A percentile compares a stretch with the other conserved stretches of the same genome.
phyloP scores from a whole-genome alignment of 2,113 vertebrate genomes.

The Chunga burmeisteri region DNA sequence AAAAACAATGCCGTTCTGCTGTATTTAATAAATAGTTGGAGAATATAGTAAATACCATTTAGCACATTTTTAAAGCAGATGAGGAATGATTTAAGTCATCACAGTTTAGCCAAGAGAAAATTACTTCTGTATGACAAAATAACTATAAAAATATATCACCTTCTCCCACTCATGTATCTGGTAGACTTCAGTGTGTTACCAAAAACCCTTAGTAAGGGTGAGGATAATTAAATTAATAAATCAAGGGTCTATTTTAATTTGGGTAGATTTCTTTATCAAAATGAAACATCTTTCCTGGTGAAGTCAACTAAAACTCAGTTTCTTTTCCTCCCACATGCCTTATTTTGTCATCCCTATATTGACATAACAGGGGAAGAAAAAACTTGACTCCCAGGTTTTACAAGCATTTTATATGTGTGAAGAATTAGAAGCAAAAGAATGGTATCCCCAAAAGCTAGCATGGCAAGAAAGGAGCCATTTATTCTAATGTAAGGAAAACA shows the following conservation, averaged over 20 bases:
- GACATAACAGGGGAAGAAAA: neutral
- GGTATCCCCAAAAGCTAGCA: neutral
- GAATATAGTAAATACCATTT: neutral
- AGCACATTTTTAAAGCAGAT: neutral
- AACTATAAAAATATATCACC: neutral
- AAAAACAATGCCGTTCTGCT: neutral
- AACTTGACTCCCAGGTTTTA: neutral
- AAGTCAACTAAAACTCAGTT: neutral
- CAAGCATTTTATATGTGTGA: neutral
- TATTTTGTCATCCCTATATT: neutral
- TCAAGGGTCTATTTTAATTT: neutral
- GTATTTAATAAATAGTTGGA: neutral
- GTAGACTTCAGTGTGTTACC: neutral
- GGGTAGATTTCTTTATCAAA: neutral
- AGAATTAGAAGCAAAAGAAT: neutral
- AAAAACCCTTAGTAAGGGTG: neutral
- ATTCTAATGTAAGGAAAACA: neutral
- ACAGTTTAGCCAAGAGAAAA: neutral
- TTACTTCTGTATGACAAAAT: neutral
- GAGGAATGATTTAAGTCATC: neutral
- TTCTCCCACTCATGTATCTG: neutral
- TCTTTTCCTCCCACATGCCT: neutral
- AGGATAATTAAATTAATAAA: neutral
- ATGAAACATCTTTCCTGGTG: neutral
- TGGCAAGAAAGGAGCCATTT: neutral